A percentile compares a stretch with the other conserved stretches of the same genome.
Conservation (phyloP, 2,113 vertebrate species). For the Brevimyrus niger region DNA sequence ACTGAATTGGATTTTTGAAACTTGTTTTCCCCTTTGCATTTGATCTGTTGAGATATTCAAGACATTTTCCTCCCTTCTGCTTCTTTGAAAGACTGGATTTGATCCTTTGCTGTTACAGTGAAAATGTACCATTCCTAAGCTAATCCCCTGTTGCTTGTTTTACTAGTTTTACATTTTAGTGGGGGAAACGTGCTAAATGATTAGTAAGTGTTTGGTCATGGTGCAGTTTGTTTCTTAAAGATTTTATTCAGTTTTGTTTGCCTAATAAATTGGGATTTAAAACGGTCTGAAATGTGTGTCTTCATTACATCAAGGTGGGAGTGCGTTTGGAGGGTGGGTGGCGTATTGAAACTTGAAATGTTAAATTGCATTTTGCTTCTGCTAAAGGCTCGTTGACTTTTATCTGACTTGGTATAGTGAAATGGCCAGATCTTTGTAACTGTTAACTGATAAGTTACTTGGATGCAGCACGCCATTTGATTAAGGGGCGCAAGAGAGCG, state of each 20-base stretch:
- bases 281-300: not conserved
- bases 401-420: not conserved
- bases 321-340: too few species aligned
- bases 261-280: constrained; percentile 58
- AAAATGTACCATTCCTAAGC: constrained; percentile 37
- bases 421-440: not conserved
- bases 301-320: not conserved
- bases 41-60: constrained; percentile 36
- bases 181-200: constrained; percentile 38
- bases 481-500: not conserved
- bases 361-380: not conserved
- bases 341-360: not conserved
- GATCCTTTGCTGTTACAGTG: constrained; percentile 43
- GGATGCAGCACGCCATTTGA: not conserved
- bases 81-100: constrained; percentile 38
- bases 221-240: constrained; percentile 59
- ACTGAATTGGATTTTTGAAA: constrained; percentile 13
- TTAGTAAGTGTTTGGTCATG: constrained; percentile 55
- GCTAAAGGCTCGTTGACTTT: not conserved
- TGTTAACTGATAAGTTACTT: not conserved
- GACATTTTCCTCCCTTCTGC: constrained; percentile 29
- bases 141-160: constrained; percentile 52
- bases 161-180: constrained; percentile 71
- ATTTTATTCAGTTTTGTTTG: constrained; percentile 67
- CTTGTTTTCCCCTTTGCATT: constrained; percentile 39